These are phyloP conservation scores for Agrilus planipennis DNA, from an alignment of 1,140 invertebrate genomes.

Conservation along the genomic window DNA sequence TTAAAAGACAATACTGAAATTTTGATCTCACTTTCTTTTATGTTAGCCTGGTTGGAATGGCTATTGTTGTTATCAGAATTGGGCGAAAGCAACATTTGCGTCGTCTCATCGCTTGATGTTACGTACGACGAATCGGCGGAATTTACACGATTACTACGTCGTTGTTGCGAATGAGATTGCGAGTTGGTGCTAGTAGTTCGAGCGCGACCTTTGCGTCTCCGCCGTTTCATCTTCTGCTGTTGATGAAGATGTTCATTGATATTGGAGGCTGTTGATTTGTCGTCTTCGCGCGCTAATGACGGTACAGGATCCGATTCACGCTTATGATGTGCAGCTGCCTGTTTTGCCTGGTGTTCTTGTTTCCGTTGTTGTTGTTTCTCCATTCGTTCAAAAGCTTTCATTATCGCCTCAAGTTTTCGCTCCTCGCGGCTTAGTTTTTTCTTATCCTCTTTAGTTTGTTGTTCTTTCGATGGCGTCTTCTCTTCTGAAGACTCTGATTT, in stretches of 20 bases:
- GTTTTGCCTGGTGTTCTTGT: slow-evolving; percentile 50
- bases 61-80: slow-evolving; percentile 20
- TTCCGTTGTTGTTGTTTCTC: slow-evolving; percentile 69
- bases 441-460: slow-evolving; percentile 23
- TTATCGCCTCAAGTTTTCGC: slow-evolving; percentile 89
- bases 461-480: slow-evolving; percentile 5
- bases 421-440: slow-evolving; percentile 70
- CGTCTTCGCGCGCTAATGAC: slow-evolving; percentile 37
- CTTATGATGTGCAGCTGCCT: slow-evolving; percentile 43
- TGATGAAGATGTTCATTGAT: too few species aligned
- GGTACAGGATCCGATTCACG: slow-evolving; percentile 27
- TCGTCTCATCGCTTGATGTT: slow-evolving; percentile 53
- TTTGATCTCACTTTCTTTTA: too few species aligned
- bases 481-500: slow-evolving; percentile 8
- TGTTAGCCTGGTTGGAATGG: slow-evolving; percentile 20
- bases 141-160: slow-evolving; percentile 49
- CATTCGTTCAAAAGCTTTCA: slow-evolving; percentile 82
- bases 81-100: slow-evolving; percentile 43
- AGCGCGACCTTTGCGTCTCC: slow-evolving; percentile 47
- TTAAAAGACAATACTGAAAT: too few species aligned
- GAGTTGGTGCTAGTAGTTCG: slow-evolving; percentile 45
- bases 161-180: slow-evolving; percentile 22
- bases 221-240: slow-evolving; percentile 17
- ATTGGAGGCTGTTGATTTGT: too few species aligned
- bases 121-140: slow-evolving; percentile 62